These are phyloP conservation scores for Megaceryle maxima DNA, from an alignment of 2,113 vertebrate species.

Conservation along the genomic window DNA sequence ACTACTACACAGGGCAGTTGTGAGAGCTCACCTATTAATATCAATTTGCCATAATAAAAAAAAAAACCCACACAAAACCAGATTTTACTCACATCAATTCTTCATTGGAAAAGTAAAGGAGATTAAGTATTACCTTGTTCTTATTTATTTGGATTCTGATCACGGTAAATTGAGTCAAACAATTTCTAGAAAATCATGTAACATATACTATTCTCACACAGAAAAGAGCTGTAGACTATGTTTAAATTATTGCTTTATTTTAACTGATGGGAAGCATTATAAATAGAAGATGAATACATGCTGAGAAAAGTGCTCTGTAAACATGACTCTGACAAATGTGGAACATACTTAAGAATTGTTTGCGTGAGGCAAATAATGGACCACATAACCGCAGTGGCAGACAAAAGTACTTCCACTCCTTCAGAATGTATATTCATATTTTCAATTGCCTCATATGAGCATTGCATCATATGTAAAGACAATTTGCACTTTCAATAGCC, in stretches of 20 bases:
- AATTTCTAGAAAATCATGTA: not conserved
- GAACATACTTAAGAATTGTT: not conserved
- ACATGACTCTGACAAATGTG: conserved; percentile 38
- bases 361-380: not conserved
- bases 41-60: not conserved
- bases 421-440: not conserved
- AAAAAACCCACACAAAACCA: not conserved
- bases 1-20: not conserved
- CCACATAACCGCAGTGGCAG: not conserved
- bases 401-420: not conserved
- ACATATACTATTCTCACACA: not conserved
- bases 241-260: conserved; percentile 15
- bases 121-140: not conserved
- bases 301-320: conserved; percentile 7
- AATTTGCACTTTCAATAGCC: not conserved
- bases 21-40: not conserved
- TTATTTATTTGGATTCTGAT: not conserved
- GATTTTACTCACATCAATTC: not conserved
- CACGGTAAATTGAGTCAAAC: not conserved
- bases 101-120: not conserved
- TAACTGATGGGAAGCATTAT: conserved; percentile 11
- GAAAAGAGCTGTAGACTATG: not conserved
- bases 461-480: not conserved
- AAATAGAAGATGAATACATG: not conserved
- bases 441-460: not conserved